Evolutionary conservation across 2,113 vertebrate genomes (phyloP).

Genomic region (Numida meleagris): DNA sequence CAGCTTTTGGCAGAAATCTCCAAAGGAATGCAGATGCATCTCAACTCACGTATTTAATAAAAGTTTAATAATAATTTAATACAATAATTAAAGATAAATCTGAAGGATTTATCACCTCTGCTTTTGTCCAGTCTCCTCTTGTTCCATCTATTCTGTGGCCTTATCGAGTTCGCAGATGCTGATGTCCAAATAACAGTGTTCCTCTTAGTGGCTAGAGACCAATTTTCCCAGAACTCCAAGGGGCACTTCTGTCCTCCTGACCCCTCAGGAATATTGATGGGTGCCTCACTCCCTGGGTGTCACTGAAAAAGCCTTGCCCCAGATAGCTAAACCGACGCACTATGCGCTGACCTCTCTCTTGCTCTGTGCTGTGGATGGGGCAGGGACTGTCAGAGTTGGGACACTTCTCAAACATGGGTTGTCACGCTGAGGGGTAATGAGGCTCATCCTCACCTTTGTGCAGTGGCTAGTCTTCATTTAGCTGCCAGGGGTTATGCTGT

Average conservation of each 20-base stretch:
- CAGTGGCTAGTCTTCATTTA: not conserved
- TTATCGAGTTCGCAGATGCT: fast-evolving
- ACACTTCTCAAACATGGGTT: not conserved
- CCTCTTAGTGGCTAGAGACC: not conserved
- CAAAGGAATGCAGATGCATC: not conserved
- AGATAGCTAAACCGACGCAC: not conserved
- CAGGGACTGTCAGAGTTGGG: not conserved
- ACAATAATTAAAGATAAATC: not conserved
- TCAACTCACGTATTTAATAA: not conserved
- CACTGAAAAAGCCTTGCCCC: not conserved
- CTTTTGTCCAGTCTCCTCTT: not conserved
- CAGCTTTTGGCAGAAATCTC: not conserved
- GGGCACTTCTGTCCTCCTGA: not conserved
- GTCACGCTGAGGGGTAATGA: not conserved
- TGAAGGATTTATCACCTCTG: not conserved
- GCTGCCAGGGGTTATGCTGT: not conserved
- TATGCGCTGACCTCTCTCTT: fast-evolving
- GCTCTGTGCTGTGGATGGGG: not conserved
- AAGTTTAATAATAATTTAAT: not conserved
- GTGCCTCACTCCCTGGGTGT: not conserved
- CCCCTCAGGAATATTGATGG: fast-evolving
- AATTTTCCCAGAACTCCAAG: not conserved
- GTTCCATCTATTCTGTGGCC: not conserved
- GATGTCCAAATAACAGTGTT: not conserved
- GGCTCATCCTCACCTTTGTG: not conserved